Evolutionary conservation across 2,113 vertebrate species (phyloP).

Genomic region (Nesoenas mayeri): DNA sequence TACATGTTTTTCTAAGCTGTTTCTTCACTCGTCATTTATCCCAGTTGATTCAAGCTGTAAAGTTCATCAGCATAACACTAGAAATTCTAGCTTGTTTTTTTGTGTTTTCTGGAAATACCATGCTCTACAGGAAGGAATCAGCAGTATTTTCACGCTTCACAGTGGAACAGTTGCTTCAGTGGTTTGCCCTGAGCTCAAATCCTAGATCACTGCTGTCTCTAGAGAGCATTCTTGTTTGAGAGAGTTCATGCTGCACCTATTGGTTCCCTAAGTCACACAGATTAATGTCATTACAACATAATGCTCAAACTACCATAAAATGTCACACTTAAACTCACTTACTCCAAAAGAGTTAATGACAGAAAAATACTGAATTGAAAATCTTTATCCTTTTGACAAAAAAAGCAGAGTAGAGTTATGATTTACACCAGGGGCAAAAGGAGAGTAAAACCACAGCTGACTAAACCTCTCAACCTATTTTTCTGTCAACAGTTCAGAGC

Average conservation of each 20-base stretch:
- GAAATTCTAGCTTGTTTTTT: neutral
- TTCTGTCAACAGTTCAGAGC: neutral
- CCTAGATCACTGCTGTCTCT: neutral
- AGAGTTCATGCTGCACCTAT: neutral
- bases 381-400: neutral
- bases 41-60: neutral
- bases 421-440: neutral
- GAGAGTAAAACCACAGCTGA: neutral
- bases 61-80: neutral
- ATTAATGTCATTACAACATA: neutral
- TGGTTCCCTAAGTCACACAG: neutral
- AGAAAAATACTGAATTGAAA: neutral
- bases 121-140: neutral
- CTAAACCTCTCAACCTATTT: neutral
- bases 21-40: neutral
- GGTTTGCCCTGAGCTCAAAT: neutral
- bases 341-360: neutral
- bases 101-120: neutral
- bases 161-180: neutral
- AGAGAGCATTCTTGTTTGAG: neutral
- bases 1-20: neutral
- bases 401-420: neutral
- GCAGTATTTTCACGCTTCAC: neutral
- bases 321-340: neutral
- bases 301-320: neutral